A percentile compares a stretch with the other conserved stretches of the same genome.
Conservation (phyloP, 2,888 invertebrate species). For the Phlogophora meticulosa region DNA sequence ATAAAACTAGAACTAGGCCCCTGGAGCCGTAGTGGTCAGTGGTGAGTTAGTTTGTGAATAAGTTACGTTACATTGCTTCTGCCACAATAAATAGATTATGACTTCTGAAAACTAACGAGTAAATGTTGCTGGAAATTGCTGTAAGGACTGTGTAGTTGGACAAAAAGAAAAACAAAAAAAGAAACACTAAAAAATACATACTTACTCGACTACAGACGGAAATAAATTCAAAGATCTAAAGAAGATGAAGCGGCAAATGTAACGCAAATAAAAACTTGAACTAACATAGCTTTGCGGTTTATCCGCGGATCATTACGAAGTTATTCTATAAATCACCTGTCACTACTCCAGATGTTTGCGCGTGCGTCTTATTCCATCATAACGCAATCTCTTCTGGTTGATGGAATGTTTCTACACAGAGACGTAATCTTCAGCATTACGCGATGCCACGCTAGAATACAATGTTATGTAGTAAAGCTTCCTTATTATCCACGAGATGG, state of each 20-base stretch:
- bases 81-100: constrained; percentile 32
- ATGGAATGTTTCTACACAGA: constrained; percentile 63
- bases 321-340: constrained; percentile 55
- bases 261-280: constrained; percentile 15
- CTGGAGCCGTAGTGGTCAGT: constrained; percentile 23
- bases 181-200: too few species aligned
- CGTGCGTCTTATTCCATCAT: constrained; percentile 56
- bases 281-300: constrained; percentile 28
- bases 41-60: constrained; percentile 44
- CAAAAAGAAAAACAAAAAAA: not conserved
- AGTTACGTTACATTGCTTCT: constrained; percentile 40
- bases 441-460: constrained; percentile 72
- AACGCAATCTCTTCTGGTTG: constrained; percentile 57
- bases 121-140: constrained; percentile 6
- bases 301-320: constrained; percentile 41
- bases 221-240: constrained; percentile 1
- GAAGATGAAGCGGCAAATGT: not conserved
- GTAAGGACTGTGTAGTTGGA: too few species aligned
- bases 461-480: constrained; percentile 70
- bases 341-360: constrained; percentile 54
- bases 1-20: constrained; percentile 54
- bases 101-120: not conserved
- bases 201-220: not conserved
- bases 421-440: constrained; percentile 72
- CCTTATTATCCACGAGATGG: constrained; percentile 72